Percentiles rank a stretch among this genome's conserved stretches.
These are phyloP conservation scores for Drosophila diplacantha DNA, from an alignment of 2,888 invertebrate species.

Conservation along the genomic window DNA sequence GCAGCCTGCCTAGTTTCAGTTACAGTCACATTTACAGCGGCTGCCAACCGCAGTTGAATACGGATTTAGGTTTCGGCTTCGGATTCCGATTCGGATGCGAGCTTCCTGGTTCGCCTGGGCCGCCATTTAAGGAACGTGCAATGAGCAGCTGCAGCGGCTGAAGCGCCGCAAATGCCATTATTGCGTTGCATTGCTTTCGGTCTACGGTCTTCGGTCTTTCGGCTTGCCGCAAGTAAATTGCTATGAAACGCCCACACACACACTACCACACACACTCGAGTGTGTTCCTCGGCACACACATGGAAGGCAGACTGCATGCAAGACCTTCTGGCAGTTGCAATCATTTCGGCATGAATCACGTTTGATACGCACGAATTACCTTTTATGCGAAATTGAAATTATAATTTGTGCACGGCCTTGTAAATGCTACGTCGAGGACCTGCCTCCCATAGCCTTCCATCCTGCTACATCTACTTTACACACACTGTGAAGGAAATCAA, in stretches of 20 bases:
- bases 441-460: background rate
- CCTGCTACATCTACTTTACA: background rate
- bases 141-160: slow-evolving; percentile 46
- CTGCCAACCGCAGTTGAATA: slow-evolving; percentile 41
- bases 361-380: slow-evolving; percentile 77
- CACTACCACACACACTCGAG: background rate
- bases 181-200: slow-evolving; percentile 55
- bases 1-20: slow-evolving; percentile 44
- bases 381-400: slow-evolving; percentile 77
- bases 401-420: slow-evolving; percentile 70
- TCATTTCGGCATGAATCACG: slow-evolving; percentile 76
- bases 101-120: slow-evolving; percentile 13
- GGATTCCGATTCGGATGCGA: slow-evolving; percentile 21
- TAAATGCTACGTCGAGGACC: slow-evolving; percentile 41
- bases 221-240: slow-evolving; percentile 67
- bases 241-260: slow-evolving; percentile 53
- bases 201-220: slow-evolving; percentile 39
- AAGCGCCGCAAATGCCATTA: slow-evolving; percentile 53
- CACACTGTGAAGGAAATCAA: slow-evolving; percentile 43
- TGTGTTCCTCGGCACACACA: background rate
- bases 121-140: slow-evolving; percentile 48
- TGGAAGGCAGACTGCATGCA: slow-evolving; percentile 41
- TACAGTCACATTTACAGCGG: slow-evolving; percentile 47
- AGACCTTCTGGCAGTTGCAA: slow-evolving; percentile 67
- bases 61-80: slow-evolving; percentile 24